Evolutionary conservation across 2,797 vertebrate genomes (phyloP).

Genomic region (Poeciliopsis presidionis): DNA sequence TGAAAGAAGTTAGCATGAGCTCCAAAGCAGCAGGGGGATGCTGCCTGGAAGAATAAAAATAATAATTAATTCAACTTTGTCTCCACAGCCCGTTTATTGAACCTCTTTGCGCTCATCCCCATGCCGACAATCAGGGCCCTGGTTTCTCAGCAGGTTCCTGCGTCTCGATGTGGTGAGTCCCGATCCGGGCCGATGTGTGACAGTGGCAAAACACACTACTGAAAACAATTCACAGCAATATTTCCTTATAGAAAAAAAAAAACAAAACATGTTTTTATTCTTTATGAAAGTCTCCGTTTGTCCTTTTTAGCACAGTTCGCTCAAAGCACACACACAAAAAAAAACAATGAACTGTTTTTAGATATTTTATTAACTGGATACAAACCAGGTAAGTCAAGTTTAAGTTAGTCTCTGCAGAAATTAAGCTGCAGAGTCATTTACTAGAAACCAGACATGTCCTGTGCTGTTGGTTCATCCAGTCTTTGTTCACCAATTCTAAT

Average conservation of each 20-base stretch:
- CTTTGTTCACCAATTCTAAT: not conserved
- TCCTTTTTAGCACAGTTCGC: not conserved
- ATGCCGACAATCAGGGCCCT: slow-evolving; percentile 91
- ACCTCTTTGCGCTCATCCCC: slow-evolving; percentile 91
- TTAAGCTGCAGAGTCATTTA: not conserved
- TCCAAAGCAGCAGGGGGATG: not conserved
- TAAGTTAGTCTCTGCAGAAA: not conserved
- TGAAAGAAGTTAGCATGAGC: not conserved
- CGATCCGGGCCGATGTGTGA: not conserved
- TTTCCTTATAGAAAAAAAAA: not conserved
- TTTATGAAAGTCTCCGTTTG: not conserved
- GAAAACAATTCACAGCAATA: not conserved
- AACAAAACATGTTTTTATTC: not conserved
- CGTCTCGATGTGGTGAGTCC: slow-evolving; percentile 87
- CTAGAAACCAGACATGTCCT: not conserved
- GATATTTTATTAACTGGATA: not conserved
- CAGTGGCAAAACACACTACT: not conserved
- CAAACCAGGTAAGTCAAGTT: not conserved
- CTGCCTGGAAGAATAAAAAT: not conserved
- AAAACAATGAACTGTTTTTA: not conserved
- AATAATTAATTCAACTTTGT: not conserved
- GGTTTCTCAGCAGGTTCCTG: slow-evolving; percentile 89
- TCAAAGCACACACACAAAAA: not conserved
- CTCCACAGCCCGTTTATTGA: slow-evolving; percentile 85
- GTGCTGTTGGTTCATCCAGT: no score